phyloP scores from a whole-genome alignment of 2,888 invertebrate species.

The Pollenia amentaria region DNA sequence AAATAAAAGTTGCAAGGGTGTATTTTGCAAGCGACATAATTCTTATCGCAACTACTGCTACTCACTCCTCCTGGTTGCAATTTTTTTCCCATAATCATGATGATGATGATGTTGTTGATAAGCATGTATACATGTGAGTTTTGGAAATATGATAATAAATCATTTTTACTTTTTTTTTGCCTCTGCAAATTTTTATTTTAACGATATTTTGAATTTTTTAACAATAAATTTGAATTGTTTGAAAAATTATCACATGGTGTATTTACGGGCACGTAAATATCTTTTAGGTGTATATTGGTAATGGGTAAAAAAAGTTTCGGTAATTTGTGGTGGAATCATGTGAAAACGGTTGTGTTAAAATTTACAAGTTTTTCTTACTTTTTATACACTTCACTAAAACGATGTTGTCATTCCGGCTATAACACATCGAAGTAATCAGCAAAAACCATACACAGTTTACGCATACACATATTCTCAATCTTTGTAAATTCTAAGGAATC shows the following conservation, averaged over 20 bases:
- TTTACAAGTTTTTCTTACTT: not conserved
- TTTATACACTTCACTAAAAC: too few species aligned
- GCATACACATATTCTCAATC: too few species aligned
- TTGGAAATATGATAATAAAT: conserved; percentile 64
- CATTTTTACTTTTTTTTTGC: conserved; percentile 47
- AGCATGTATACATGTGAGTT: conserved; percentile 36
- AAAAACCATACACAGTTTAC: too few species aligned
- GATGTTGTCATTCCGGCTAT: too few species aligned
- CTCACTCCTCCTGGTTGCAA: conserved; percentile 48
- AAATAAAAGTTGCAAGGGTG: conserved; percentile 32
- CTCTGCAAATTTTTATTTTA: conserved; percentile 30
- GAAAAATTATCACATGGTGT: conserved; percentile 35
- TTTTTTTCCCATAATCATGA: conserved; percentile 28
- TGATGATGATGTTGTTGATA: conserved; percentile 59
- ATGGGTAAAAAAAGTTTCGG: not conserved
- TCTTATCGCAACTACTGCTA: conserved; percentile 45
- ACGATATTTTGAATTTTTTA: conserved; percentile 31
- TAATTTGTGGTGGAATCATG: not conserved
- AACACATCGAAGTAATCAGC: too few species aligned
- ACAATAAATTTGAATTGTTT: conserved; percentile 41
- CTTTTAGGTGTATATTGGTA: conserved; percentile 19
- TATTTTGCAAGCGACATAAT: conserved; percentile 47
- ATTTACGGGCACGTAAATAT: not conserved
- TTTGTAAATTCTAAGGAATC: too few species aligned
- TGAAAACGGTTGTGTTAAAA: not conserved